Evolutionary conservation across 1,140 invertebrate species (phyloP), one percentile per base, ranked within the genome.

Genomic region (Zaprionus davidi): DNA sequence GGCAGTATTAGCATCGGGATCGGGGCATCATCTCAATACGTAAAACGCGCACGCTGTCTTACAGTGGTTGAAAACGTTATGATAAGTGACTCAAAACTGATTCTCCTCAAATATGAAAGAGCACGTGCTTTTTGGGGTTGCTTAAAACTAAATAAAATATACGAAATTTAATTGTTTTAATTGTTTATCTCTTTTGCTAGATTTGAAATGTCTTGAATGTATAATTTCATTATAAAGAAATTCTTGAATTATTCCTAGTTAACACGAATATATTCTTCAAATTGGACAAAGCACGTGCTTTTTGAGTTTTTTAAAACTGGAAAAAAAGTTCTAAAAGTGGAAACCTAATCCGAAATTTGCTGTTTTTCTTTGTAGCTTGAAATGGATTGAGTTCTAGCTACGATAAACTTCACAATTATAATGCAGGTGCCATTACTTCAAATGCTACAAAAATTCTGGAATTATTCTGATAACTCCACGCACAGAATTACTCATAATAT

Each of bases 11-110:
- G 41, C 71, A 74, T 73, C 63, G 70, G 70, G 78, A 85, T 78
- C 74, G 72, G 59, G 59, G 59, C 78, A 79, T 83, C 78, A 64
- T 78, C 60, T 58, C 71, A 70, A 83, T 83, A 85, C 81, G 76
- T 76, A 79, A 83, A 68, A 60, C 81, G 82, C 83, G 68, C 81
- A 86, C 83, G 73, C 82, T 46, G 41, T 17, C 9, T n/a, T n/a
- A 87, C 83, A 83, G 63, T 86, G 83, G 67, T 71, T 68, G 3
- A 22, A 38, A 22, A 7, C 6, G 11, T 34, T 11, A 62, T 41
- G 15, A 13, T 51, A 62, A 34, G 3, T 26, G 11, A 46, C 1
- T 24, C 46, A 51, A 51, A 24, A n/a, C 2, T 6, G 6, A 17
- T n/a, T 3, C 41, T n/a, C n/a, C 9, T 17, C 38, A 0, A 46